Evolutionary conservation across 1,140 invertebrate species (phyloP), one percentile per base, ranked within the genome.

Genomic region (Aphelinus atriplicis): DNA sequence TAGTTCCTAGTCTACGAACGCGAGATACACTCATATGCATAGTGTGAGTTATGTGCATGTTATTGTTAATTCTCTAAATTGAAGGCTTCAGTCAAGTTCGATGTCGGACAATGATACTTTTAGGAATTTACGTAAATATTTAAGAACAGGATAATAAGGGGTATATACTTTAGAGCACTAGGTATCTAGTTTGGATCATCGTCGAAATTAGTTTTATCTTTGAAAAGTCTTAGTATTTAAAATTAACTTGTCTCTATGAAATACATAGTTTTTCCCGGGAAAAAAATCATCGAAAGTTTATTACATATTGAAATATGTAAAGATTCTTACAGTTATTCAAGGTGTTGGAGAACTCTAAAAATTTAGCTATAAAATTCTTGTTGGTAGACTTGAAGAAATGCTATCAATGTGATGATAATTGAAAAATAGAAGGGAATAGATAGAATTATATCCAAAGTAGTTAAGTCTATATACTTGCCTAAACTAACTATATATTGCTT

Each of bases 1-100:
- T 83, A 81, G 83, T 83, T 81, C 81, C 83, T 85, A 85, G 83
- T 85, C 83, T 74, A 80, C 73, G 77, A 71, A 81, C 81, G 82
- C 84, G 83, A 84, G 84, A 83, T 72, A 63, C 80, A 78, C 56
- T 77, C 74, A 75, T 78, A 79, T 57, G 50, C 61, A 26, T 26
- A 26, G 9, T 72, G 66, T 81, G 76, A 76, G 61, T 73, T 48
- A 78, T 71, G 63, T 50, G 61, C 81, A 81, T 81, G 78, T 80
- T 80, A 77, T 81, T 77, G 75, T 75, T 80, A 80, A 79, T 78
- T 78, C 75, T 78, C 75, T 80, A 60, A 69, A 79, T 77, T 67
- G 65, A 74, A 68, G 58, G 50, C 67, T 75, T 75, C 64, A 64
- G 26, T 70, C 67, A 55, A 75, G 67, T 51, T 70, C 57, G 73